Evolutionary conservation across 2,888 invertebrate species (phyloP).

Genomic region (Hydrotaea cyrtoneurina): DNA sequence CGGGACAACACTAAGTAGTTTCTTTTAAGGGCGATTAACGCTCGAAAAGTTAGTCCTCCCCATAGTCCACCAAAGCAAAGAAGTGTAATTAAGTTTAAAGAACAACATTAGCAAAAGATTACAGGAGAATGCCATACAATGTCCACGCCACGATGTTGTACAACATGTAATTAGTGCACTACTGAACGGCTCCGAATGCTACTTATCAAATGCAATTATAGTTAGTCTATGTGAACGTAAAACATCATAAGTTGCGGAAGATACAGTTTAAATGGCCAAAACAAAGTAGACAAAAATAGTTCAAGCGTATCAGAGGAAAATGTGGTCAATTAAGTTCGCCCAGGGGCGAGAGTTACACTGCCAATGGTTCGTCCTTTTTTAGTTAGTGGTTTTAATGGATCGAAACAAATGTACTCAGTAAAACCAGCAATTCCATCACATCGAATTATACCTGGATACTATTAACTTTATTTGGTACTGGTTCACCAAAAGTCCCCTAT

Average conservation of each 20-base stretch:
- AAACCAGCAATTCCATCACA: too few species aligned
- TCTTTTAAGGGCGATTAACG: background rate
- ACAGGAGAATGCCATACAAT: too few species aligned
- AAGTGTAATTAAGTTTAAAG: background rate
- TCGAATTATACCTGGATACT: too few species aligned
- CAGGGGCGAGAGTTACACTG: too few species aligned
- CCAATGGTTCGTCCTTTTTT: too few species aligned
- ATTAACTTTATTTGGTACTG: too few species aligned
- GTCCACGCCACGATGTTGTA: background rate
- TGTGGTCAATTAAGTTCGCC: background rate
- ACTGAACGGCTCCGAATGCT: background rate
- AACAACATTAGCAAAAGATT: background rate
- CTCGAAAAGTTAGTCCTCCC: background rate
- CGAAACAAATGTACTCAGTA: too few species aligned
- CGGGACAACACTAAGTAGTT: background rate
- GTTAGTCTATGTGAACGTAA: background rate
- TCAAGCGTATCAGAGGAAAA: background rate
- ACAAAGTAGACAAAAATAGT: background rate
- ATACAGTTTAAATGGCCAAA: background rate
- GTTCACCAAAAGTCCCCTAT: too few species aligned
- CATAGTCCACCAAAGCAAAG: too few species aligned
- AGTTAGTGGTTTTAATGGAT: too few species aligned
- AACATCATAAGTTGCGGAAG: background rate
- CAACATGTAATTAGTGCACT: slow-evolving; percentile 10
- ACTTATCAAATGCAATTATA: slow-evolving; percentile 10